phyloP scores from a whole-genome alignment of 1,140 invertebrate genomes.

The Hylaeus anthracinus region DNA sequence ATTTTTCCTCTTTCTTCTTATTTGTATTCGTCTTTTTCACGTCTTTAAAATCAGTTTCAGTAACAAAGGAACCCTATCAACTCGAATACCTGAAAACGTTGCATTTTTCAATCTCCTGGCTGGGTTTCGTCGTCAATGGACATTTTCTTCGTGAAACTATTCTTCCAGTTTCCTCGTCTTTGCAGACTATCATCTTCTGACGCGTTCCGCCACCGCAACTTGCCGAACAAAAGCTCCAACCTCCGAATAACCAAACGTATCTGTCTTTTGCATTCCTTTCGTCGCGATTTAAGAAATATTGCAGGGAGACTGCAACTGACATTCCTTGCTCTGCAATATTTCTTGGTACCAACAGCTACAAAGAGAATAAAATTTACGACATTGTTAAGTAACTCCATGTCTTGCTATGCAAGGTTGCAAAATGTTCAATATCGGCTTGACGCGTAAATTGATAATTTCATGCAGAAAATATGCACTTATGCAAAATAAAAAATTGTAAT shows the following conservation, averaged over 20 bases:
- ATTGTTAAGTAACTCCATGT: no score
- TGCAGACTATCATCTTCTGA: constrained; percentile 79
- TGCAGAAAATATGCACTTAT: no score
- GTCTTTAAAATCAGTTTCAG: no score
- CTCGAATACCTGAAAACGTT: constrained; percentile 80
- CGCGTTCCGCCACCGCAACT: constrained; percentile 82
- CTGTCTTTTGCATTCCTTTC: constrained; percentile 71
- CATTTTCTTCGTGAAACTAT: constrained; percentile 80
- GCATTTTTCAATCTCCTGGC: constrained; percentile 76
- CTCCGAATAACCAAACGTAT: constrained; percentile 81
- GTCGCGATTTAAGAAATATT: constrained; percentile 73
- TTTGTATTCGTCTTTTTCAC: no score
- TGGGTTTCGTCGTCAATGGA: constrained; percentile 76
- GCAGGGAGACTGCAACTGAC: constrained; percentile 67
- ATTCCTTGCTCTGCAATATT: constrained; percentile 61
- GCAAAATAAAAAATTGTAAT: no score
- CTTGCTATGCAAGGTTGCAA: no score
- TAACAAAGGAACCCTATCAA: no score
- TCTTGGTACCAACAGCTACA: constrained; percentile 61
- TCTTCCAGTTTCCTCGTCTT: constrained; percentile 78
- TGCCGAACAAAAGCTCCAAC: constrained; percentile 82
- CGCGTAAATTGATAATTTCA: no score
- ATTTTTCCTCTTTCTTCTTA: no score
- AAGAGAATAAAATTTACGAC: not conserved
- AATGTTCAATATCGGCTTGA: no score